Base-by-base conservation (phyloP, 2,113 vertebrate species). In the Macquaria australasica region DNA sequence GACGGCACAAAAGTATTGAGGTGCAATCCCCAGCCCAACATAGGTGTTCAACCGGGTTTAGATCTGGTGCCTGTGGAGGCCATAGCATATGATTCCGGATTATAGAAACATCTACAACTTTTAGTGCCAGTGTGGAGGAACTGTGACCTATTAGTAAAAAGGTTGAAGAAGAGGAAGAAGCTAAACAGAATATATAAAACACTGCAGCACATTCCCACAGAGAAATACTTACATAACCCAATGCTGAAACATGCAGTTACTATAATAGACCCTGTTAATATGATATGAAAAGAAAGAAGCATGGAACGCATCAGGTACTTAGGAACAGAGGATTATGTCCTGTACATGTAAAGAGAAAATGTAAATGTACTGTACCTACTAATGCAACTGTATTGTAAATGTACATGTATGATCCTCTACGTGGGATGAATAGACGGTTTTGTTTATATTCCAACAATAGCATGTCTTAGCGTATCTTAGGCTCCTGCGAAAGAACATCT, bases 351-450 rank as follows among this genome's bases (percentile, higher is more conserved):
- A 68, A 67, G 69, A 77, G 11, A 9, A 53, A 55, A 80, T 73
- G 39, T 20, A 73, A 51, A 25, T 1, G 7, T 53, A 25, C 15
- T 84, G 63, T 75, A 78, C 25, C 20, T 58, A 23, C 76, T 82
- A 77, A 79, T 88, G 51, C 15, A 79, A 70, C 55, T 71, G 8
- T 76, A 41, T 58, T 56, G 72, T 82, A 75, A 66, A 79, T 62
- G 45, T 37, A 80, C 69, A 80, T 63, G 43, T 31, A 39, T 45
- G 48, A 87, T 85, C 59, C n/a, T 56, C 34, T 67, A 72, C 84
- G 81, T 81, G 53, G 63, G 60, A 71, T 79, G 78, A 86, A 76
- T 88, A 84, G 82, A 90, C 25, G 77, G 63, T 86, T 83, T 66
- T 73, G 55, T 76, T 87, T 77, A 70, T 25, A 37, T 56, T 79